These are phyloP conservation scores for Athalia cordata DNA, from an alignment of 2,888 invertebrate species.

Conservation along the genomic window DNA sequence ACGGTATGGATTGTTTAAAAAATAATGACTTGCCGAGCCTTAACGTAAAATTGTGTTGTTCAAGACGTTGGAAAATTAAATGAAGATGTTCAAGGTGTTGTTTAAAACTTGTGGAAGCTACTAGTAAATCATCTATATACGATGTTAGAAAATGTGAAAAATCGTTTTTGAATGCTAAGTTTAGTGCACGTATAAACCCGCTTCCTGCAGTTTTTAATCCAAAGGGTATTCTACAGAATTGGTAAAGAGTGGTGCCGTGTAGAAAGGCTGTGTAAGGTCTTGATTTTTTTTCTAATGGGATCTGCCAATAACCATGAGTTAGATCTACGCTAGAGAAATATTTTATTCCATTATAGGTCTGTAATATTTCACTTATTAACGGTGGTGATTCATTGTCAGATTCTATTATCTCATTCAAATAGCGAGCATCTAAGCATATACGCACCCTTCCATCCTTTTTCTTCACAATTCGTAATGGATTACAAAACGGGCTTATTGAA, in stretches of 20 bases:
- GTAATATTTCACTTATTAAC: constrained; percentile 51
- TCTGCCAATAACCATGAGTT: constrained; percentile 57
- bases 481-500: constrained; percentile 59
- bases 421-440: constrained; percentile 62
- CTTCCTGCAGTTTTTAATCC: no score
- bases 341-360: constrained; percentile 48
- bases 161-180: constrained; percentile 54
- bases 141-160: constrained; percentile 53
- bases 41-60: constrained; percentile 52
- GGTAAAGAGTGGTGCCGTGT: constrained; percentile 49
- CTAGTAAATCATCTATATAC: constrained; percentile 60
- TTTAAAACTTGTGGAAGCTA: constrained; percentile 54
- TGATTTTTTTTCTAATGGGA: constrained; percentile 48
- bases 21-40: constrained; percentile 54
- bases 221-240: constrained; percentile 47
- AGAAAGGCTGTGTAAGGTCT: constrained; percentile 53
- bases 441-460: constrained; percentile 62
- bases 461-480: constrained; percentile 58
- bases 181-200: constrained; percentile 42
- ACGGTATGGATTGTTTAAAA: constrained; percentile 16
- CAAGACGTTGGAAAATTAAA: constrained; percentile 50
- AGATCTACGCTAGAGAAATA: constrained; percentile 53
- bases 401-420: constrained; percentile 59
- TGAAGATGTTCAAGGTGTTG: constrained; percentile 53
- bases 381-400: constrained; percentile 58